These are phyloP conservation scores for Dasysyrphus tricinctus DNA, from an alignment of 2,888 invertebrate species.

Conservation along the genomic window DNA sequence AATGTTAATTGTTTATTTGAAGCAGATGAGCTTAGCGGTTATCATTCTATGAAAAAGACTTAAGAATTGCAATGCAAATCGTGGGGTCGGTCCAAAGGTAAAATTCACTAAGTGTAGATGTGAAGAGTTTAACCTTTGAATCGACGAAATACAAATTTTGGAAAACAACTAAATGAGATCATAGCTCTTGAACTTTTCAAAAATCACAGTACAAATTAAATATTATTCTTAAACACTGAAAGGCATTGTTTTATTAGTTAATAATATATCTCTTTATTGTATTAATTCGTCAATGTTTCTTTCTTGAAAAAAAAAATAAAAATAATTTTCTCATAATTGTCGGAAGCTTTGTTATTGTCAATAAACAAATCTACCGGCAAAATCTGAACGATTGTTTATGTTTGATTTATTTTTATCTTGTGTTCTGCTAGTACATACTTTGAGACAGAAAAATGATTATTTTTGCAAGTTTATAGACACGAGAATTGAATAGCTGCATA, in stretches of 20 bases:
- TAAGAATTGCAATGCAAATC: no score
- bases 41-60: no score
- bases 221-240: not conserved
- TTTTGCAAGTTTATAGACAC: not conserved
- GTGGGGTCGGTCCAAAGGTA: no score
- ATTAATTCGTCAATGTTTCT: not conserved
- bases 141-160: no score
- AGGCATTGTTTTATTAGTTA: not conserved
- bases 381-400: not conserved
- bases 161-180: no score
- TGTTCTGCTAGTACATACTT: not conserved
- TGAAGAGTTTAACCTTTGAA: no score
- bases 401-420: conserved; percentile 9
- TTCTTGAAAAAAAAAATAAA: not conserved
- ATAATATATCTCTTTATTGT: not conserved
- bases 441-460: not conserved
- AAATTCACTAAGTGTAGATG: no score
- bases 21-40: no score
- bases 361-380: conserved; percentile 8
- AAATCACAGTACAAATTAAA: no score
- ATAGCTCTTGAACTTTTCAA: no score
- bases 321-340: not conserved
- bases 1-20: no score
- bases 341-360: not conserved
- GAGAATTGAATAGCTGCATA: not conserved